A percentile compares a stretch with the other conserved stretches of the same genome.
Evolutionary conservation across 2,888 invertebrate genomes (phyloP).

Genomic region (Agrotis clavis): DNA sequence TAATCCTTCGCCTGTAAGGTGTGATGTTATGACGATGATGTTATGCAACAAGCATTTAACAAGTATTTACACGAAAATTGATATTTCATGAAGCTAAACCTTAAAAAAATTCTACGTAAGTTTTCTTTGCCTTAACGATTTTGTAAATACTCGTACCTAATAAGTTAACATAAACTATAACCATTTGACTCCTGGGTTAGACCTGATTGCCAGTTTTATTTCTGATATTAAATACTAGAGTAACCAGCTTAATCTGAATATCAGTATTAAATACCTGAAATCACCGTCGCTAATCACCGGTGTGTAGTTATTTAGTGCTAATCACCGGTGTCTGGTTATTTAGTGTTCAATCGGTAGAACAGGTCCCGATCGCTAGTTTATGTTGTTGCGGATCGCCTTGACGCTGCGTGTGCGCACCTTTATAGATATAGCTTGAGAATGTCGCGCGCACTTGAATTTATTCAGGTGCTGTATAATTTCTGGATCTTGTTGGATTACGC

Average conservation of each 20-base stretch:
- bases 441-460: constrained; percentile 32
- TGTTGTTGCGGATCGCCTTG: constrained; percentile 67
- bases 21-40: too few species aligned
- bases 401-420: constrained; percentile 57
- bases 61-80: too few species aligned
- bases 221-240: neutral
- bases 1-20: too few species aligned
- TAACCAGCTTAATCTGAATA: neutral
- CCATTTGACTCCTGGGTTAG: neutral
- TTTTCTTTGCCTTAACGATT: too few species aligned
- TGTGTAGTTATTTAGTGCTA: constrained; percentile 20
- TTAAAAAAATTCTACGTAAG: too few species aligned
- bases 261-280: constrained; percentile 33
- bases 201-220: neutral
- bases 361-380: constrained; percentile 59
- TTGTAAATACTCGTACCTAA: too few species aligned
- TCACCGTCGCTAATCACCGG: constrained; percentile 42
- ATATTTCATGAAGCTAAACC: too few species aligned
- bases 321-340: constrained; percentile 40
- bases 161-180: neutral
- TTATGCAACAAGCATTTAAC: too few species aligned
- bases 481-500: constrained; percentile 1
- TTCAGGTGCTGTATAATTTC: constrained; percentile 18
- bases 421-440: constrained; percentile 54
- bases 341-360: constrained; percentile 50